These are phyloP conservation scores for Epistrophella euchroma DNA, from an alignment of 2,888 invertebrate genomes.

Conservation along the genomic window DNA sequence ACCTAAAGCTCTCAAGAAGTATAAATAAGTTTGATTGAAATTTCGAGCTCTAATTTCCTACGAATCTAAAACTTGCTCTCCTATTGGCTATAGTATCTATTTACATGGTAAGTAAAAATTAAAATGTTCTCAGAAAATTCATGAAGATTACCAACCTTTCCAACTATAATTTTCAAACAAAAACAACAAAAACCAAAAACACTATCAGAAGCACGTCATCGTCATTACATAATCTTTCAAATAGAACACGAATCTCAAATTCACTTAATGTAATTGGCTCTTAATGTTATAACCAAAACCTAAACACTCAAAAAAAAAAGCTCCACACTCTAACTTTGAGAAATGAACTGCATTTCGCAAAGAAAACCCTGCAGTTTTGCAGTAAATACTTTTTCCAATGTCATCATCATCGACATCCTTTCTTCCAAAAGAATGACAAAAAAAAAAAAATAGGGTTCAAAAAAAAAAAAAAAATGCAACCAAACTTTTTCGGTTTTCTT, in stretches of 20 bases:
- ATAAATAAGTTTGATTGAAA: no score
- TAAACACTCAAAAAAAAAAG: conserved; percentile 16
- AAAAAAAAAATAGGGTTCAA: not conserved
- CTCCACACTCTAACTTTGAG: conserved; percentile 1
- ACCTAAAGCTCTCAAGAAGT: no score
- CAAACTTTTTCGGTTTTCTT: conserved; percentile 75
- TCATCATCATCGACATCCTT: conserved; percentile 65
- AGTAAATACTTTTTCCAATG: conserved; percentile 60
- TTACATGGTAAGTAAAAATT: no score
- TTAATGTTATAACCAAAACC: conserved; percentile 71
- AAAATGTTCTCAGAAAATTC: no score
- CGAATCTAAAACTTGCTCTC: no score
- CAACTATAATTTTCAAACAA: no score
- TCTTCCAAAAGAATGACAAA: conserved; percentile 11
- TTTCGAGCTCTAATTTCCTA: no score
- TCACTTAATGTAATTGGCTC: conserved; percentile 75
- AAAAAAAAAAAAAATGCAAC: conserved; percentile 39
- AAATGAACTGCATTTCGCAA: conserved; percentile 54
- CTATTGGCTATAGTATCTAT: no score
- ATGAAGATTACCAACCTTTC: no score
- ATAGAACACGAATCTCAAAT: conserved; percentile 55
- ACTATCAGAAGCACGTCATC: not conserved
- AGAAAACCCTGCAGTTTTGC: conserved; percentile 52
- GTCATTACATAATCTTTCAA: conserved; percentile 12
- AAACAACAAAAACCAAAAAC: not conserved